Evolutionary conservation across 2,888 invertebrate genomes (phyloP).

Genomic region (Cephalotes varians): DNA sequence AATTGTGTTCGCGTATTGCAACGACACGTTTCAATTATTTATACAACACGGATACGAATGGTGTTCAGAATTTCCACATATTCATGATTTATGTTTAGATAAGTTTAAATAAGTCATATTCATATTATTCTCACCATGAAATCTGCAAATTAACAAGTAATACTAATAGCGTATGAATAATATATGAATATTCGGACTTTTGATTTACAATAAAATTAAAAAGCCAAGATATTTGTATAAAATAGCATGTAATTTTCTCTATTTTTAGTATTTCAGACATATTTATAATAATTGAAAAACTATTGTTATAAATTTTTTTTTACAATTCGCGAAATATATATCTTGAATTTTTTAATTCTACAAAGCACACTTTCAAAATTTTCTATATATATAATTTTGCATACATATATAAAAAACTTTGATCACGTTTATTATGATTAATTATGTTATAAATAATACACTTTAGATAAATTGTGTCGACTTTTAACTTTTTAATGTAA

Average conservation of each 20-base stretch:
- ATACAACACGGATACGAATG: neutral
- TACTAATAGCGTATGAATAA: neutral
- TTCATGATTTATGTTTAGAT: neutral
- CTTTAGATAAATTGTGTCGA: neutral
- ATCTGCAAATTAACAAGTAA: neutral
- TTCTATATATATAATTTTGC: neutral
- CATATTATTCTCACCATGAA: neutral
- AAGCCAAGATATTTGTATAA: neutral
- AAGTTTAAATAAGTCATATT: neutral
- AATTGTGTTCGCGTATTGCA: slow-evolving; percentile 14
- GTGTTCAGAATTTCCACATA: neutral
- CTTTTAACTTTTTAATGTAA: slow-evolving; percentile 16
- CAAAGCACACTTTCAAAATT: slow-evolving; percentile 8
- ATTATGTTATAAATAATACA: neutral
- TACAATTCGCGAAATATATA: neutral
- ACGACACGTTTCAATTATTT: slow-evolving; percentile 18
- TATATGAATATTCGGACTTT: neutral
- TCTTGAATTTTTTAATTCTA: slow-evolving; percentile 2
- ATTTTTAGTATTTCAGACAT: neutral
- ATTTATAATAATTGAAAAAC: neutral
- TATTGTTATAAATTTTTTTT: neutral
- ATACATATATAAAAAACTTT: neutral
- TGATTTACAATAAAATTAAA: neutral
- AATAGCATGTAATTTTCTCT: neutral
- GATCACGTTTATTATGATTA: neutral